Base-by-base conservation (phyloP, 1,140 invertebrate genomes). In the Rhizoglyphus robini region DNA sequence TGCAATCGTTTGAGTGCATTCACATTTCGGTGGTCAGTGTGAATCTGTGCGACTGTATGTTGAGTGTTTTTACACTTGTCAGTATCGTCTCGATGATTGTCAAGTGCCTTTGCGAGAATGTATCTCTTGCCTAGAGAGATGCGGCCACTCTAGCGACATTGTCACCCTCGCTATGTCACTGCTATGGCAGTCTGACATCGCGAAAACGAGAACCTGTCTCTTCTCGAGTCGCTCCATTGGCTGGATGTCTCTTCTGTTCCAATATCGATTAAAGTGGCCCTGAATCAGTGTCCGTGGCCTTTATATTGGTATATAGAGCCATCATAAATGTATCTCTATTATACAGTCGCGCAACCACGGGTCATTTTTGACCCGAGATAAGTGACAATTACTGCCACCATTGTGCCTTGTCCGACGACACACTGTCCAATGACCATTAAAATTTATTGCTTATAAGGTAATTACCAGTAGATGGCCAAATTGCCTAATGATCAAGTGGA, bases 281-380 rank as follows among this genome's bases (percentile, higher is more conserved):
- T 5, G 23, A 54, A 54, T 8, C 51, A 8, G 51, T 5, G 8
- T 8, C 8, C 8, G 8, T 54, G 51, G 51, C 51, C 8, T 54
- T 54, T 54, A 11, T 54, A 54, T 54, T 54, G 51, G 51, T 8
- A 54, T 32, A 8, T 54, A 8, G 51, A 11, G 51, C 51, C 23
- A 20, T 23, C 51, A 54, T 54, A 54, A 54, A 54, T 54, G 51
- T 8, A 54, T 15, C 51, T 54, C 51, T 54, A 54, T 54, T n/a
- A n/a, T n/a, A n/a, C n/a, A n/a, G n/a, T n/a, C n/a, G n/a, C n/a
- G n/a, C n/a, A n/a, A n/a, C n/a, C n/a, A n/a, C n/a, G n/a, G n/a
- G n/a, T n/a, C n/a, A n/a, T n/a, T n/a, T n/a, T n/a, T n/a, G n/a
- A n/a, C n/a, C n/a, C n/a, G n/a, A n/a, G n/a, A n/a, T 54, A 54